Evolutionary conservation across 1,140 invertebrate genomes (phyloP), one percentile per base, ranked within the genome.

Genomic region (Drosophila melanica): DNA sequence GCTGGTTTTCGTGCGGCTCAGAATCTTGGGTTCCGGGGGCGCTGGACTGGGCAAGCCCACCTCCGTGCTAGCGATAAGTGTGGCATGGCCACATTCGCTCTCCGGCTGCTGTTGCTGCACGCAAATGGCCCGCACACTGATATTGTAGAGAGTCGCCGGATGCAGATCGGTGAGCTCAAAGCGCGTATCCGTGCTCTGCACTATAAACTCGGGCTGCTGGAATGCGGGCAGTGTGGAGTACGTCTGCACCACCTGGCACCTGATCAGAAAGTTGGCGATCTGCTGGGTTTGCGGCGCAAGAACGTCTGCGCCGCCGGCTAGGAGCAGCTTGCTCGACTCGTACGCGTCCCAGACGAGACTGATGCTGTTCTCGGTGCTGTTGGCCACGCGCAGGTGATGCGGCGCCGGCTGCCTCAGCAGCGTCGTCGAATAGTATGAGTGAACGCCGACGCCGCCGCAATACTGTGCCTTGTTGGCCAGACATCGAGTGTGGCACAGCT

Each of bases 131-230:
- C 92, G 92, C 1, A 97, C 93, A 35, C 94, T 94, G 9, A 97
- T 93, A 59, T 94, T 95, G 79, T 97, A 97, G 12, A 93, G 92
- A 1, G 95, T 96, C 7, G 95, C 96, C 1, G 96, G 95, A 57
- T 95, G 94, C 3, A 97, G 90, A 69, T 94, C 94, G 53, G 93
- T 93, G 0, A 96, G 77, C 58, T 94, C 93, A 11, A 92, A 92
- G 12, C 92, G 79, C 1, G 92, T 85, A 44, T 93, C 93, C 6
- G 81, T 91, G 75, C 93, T 93, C 35, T 93, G 91, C 1, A 94
- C 92, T 53, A 92, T 91, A 91, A 93, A 94, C 77, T 92, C 85
- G 0, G 79, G 81, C 27, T 84, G 87, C 1, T 62, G 60, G 3
- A 90, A 90, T 9, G 80, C 62, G 0, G 85, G 77, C 33, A 76